phyloP scores from a whole-genome alignment of 1,140 invertebrate genomes.

The Danaus melanippus region DNA sequence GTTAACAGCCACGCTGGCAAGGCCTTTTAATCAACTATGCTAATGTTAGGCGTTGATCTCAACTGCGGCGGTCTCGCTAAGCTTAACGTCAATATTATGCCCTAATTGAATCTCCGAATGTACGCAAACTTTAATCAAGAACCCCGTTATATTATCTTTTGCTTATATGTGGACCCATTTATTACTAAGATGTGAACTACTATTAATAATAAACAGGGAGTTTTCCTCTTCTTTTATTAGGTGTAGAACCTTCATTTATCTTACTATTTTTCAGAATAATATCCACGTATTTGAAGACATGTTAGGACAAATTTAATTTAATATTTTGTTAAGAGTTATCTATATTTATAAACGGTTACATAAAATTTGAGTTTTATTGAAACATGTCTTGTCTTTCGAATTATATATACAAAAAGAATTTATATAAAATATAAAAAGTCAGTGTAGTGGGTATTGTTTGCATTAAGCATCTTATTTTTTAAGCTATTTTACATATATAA shows the following conservation, averaged over 20 bases:
- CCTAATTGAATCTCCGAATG: conserved; percentile 59
- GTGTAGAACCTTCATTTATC: conserved; percentile 9
- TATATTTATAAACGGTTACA: too few relatives aligned
- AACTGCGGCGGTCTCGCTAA: conserved; percentile 37
- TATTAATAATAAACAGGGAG: conserved; percentile 6
- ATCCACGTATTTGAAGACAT: too few relatives aligned
- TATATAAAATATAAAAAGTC: too few relatives aligned
- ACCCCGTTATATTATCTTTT: conserved; percentile 26
- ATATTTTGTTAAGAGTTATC: too few relatives aligned
- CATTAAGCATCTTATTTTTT: too few relatives aligned
- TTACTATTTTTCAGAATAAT: conserved; percentile 4
- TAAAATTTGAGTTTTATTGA: too few relatives aligned
- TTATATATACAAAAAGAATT: too few relatives aligned
- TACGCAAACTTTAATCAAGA: conserved; percentile 54
- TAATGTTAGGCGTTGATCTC: conserved; percentile 63
- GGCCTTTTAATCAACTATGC: conserved; percentile 70
- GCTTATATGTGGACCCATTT: conserved; percentile 22
- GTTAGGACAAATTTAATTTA: too few relatives aligned
- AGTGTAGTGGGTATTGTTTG: too few relatives aligned
- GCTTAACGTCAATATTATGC: conserved; percentile 55
- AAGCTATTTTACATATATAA: too few relatives aligned
- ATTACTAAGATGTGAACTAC: conserved; percentile 20
- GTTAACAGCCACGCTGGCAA: conserved; percentile 54
- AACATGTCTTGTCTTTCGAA: too few relatives aligned
- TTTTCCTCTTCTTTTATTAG: conserved; percentile 15